These are phyloP conservation scores for Pollenia amentaria DNA, from an alignment of 2,888 invertebrate genomes.

Conservation along the genomic window DNA sequence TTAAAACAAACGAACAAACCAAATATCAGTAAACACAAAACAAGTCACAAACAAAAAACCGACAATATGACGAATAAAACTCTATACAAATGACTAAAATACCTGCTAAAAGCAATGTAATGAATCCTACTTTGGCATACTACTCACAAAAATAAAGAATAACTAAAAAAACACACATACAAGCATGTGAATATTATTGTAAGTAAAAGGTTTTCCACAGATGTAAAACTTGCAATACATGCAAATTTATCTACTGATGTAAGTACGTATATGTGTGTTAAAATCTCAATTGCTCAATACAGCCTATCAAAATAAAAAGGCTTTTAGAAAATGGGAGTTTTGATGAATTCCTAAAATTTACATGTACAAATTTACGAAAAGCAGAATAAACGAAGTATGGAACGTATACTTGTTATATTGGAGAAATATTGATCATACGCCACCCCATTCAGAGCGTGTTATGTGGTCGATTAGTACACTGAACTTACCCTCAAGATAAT, in stretches of 20 bases:
- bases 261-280: background rate
- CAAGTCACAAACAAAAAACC: conserved; percentile 8
- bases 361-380: no score
- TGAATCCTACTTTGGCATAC: conserved; percentile 60
- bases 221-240: conserved; percentile 17
- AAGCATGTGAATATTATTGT: background rate
- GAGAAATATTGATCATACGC: no score
- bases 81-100: conserved; percentile 59
- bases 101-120: conserved; percentile 62
- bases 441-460: no score
- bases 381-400: no score
- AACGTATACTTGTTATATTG: no score
- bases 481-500: no score
- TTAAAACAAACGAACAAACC: conserved; percentile 39
- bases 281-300: background rate
- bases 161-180: background rate
- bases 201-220: conserved; percentile 16
- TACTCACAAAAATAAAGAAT: conserved; percentile 24
- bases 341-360: no score
- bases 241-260: background rate
- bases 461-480: no score
- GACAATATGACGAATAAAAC: conserved; percentile 36
- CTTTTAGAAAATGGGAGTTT: no score
- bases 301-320: no score
- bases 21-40: conserved; percentile 15